Percentiles rank a stretch among this genome's conserved stretches.
Conservation (phyloP, 2,113 vertebrate genomes). For the Pagrus major region DNA sequence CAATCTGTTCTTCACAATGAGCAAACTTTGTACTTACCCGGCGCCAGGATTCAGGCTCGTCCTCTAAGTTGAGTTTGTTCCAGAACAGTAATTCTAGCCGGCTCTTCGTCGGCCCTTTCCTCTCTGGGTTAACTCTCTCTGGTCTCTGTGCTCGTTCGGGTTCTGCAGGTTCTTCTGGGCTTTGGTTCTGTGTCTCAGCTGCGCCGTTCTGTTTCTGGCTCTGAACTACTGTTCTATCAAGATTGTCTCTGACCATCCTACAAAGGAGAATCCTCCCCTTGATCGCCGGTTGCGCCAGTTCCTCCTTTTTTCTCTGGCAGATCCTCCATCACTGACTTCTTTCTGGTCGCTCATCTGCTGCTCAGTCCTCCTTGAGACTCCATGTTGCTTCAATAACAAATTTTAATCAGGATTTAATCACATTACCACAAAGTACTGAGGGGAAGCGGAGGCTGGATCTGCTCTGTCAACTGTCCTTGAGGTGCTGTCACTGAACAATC, state of each 20-base stretch:
- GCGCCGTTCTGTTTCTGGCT: constrained; percentile 23
- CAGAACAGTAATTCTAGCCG: constrained; percentile 30
- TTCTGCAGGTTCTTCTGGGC: neutral
- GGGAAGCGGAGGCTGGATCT: neutral
- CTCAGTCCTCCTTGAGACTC: constrained; percentile 8
- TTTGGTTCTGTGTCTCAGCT: constrained; percentile 36
- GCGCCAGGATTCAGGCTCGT: constrained; percentile 32
- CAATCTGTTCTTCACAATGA: neutral
- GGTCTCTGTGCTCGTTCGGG: constrained; percentile 1
- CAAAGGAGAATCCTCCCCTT: constrained; percentile 33
- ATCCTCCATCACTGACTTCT: constrained; percentile 42
- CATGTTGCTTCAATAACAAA: constrained; percentile 25
- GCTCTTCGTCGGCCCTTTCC: constrained; percentile 3
- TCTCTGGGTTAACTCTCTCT: neutral
- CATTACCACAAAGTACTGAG: neutral
- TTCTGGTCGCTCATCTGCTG: constrained; percentile 23
- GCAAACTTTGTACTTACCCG: constrained; percentile 31
- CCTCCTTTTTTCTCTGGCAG: constrained; percentile 29
- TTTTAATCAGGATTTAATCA: neutral
- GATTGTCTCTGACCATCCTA: constrained; percentile 78
- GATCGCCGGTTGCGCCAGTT: constrained; percentile 37
- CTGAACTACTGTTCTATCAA: constrained; percentile 15
- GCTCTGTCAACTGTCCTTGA: neutral
- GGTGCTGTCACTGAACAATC: neutral
- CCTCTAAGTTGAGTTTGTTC: constrained; percentile 15